A percentile compares a stretch with the other conserved stretches of the same genome.
Conservation (phyloP, 2,888 invertebrate genomes). For the Saturnia pavonia region DNA sequence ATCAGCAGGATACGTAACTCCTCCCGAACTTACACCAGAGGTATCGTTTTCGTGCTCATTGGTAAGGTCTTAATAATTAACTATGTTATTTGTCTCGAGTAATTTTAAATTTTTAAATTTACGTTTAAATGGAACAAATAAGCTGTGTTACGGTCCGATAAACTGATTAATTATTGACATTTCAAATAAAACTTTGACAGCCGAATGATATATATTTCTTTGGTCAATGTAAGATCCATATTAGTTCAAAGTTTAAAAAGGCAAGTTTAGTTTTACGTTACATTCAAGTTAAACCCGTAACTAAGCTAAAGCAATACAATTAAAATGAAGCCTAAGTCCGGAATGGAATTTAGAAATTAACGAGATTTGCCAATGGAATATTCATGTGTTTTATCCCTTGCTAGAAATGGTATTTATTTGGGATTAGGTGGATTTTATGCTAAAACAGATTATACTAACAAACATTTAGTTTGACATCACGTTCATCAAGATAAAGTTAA, state of each 20-base stretch:
- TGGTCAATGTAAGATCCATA: neutral
- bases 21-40: no score
- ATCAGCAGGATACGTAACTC: no score
- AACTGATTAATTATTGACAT: neutral
- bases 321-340: conserved; percentile 13
- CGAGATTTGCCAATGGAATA: conserved; percentile 18
- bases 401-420: neutral
- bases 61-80: no score
- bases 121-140: neutral
- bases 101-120: no score
- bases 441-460: neutral
- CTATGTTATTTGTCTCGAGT: no score
- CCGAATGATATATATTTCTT: neutral
- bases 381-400: conserved; percentile 9
- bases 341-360: conserved; percentile 20
- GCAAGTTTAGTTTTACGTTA: neutral
- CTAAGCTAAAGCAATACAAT: conserved; percentile 9
- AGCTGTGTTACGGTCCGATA: neutral
- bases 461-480: neutral
- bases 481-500: no score
- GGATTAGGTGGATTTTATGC: neutral
- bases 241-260: neutral
- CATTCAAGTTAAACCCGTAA: neutral
- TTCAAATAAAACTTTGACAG: neutral
- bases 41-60: no score